phyloP scores from a whole-genome alignment of 2,797 vertebrate genomes.

The Ctenopoma kingsleyae region DNA sequence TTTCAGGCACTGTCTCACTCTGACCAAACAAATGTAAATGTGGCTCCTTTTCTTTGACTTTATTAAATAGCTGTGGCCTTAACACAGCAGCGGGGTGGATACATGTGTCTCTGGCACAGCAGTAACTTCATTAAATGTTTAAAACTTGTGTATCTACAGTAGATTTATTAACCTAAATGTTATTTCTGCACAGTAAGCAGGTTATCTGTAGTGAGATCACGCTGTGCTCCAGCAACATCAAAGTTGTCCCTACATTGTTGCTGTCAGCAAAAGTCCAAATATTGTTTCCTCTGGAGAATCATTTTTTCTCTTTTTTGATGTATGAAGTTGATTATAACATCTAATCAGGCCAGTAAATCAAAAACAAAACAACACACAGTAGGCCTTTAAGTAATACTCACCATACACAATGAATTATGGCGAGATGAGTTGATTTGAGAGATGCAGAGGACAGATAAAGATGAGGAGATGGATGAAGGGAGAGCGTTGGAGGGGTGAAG shows the following conservation, averaged over 20 bases:
- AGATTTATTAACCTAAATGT: not conserved
- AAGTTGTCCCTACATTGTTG: not conserved
- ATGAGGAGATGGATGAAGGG: constrained; percentile 10
- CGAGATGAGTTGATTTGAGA: constrained; percentile 26
- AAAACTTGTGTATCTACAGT: not conserved
- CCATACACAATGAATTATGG: constrained; percentile 22
- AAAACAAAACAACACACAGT: not conserved
- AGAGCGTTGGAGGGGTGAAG: constrained; percentile 42
- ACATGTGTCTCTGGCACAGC: not conserved
- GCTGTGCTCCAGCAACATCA: constrained; percentile 1
- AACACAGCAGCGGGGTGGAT: not conserved
- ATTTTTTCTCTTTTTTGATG: not conserved
- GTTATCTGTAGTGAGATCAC: not conserved
- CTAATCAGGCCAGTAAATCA: not conserved
- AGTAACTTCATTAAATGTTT: not conserved
- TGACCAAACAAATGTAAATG: not conserved
- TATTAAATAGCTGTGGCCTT: not conserved
- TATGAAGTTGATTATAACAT: not conserved
- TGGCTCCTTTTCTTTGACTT: not conserved
- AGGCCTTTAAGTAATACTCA: not conserved
- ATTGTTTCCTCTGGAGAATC: not conserved
- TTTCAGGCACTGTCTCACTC: not conserved
- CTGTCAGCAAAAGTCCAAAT: not conserved
- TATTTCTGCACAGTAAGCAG: not conserved
- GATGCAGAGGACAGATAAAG: constrained; percentile 25